A percentile compares a stretch with the other conserved stretches of the same genome.
phyloP scores from a whole-genome alignment of 2,888 invertebrate species.

The Cacoxenus indagator region DNA sequence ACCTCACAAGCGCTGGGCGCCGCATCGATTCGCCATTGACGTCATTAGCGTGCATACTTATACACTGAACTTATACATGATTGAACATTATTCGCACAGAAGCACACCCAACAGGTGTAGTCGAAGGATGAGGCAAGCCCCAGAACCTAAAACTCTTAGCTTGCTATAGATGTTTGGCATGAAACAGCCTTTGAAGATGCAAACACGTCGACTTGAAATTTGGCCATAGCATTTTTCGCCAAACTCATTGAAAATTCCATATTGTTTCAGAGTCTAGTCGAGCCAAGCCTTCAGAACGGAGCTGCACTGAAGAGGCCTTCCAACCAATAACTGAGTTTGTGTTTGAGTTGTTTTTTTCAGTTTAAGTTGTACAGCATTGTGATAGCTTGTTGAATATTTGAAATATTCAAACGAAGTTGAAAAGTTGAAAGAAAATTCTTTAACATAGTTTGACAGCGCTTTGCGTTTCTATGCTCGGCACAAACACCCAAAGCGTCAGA shows the following conservation, averaged over 20 bases:
- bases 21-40: background rate
- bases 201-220: background rate
- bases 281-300: background rate
- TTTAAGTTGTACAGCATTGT: background rate
- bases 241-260: slow-evolving; percentile 43
- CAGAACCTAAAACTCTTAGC: background rate
- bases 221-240: background rate
- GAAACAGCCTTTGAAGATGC: background rate
- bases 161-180: background rate
- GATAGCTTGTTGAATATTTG: slow-evolving; percentile 20
- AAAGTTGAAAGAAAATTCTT: slow-evolving; percentile 29
- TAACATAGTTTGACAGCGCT: background rate
- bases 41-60: background rate
- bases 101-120: no score
- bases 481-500: background rate
- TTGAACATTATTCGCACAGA: background rate
- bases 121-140: background rate
- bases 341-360: background rate
- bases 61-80: background rate
- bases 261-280: background rate
- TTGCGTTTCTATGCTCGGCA: no score
- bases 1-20: background rate
- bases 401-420: slow-evolving; percentile 41
- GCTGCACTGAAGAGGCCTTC: no score
- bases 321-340: no score